Evolutionary conservation across 2,797 vertebrate species (phyloP).

Genomic region (Muscicapa striata): DNA sequence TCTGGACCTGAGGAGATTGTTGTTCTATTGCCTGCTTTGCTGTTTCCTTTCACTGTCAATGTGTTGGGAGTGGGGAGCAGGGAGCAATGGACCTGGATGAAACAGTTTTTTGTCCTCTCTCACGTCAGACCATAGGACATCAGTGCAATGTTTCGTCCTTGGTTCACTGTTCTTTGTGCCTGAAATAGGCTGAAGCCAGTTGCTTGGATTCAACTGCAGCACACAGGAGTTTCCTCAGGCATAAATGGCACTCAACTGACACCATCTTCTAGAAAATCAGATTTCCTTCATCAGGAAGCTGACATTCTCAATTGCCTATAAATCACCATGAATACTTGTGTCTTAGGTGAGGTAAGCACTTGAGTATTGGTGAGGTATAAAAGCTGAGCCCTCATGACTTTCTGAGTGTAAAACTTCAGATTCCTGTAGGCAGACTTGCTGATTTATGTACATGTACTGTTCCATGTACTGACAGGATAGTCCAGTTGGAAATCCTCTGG

Average conservation of each 20-base stretch:
- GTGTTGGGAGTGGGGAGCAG: rapidly evolving
- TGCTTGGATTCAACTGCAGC: not conserved
- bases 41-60: not conserved
- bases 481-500: not conserved
- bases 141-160: not conserved
- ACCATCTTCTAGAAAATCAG: not conserved
- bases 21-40: not conserved
- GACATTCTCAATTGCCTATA: not conserved
- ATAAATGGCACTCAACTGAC: not conserved
- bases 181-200: conserved; percentile 13
- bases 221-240: not conserved
- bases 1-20: not conserved
- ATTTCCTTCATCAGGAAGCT: not conserved
- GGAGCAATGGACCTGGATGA: not conserved
- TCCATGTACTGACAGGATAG: not conserved
- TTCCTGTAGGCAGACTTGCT: not conserved
- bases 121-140: not conserved
- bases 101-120: not conserved
- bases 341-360: not conserved
- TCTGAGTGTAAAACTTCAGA: not conserved
- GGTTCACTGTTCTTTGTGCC: not conserved
- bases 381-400: not conserved
- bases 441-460: not conserved
- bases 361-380: not conserved
- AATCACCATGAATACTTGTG: not conserved